phyloP scores from a whole-genome alignment of 53 echinoderm and acorn worm species.

The Paracentrotus lividus region DNA sequence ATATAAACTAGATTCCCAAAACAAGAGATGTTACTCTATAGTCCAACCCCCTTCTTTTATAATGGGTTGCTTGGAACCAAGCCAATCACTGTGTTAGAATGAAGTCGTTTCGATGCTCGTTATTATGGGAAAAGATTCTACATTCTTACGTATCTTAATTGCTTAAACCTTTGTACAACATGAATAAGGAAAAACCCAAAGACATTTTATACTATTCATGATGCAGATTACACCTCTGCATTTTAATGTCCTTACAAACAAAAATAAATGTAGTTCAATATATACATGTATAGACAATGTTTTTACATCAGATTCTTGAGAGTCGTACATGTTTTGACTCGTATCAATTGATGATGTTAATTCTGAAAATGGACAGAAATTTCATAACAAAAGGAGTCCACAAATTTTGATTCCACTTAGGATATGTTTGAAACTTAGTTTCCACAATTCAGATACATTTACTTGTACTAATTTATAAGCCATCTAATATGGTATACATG shows the following conservation, averaged over 20 bases:
- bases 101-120: no score
- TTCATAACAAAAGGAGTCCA: not conserved
- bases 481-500: not conserved
- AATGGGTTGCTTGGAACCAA: no score
- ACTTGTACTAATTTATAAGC: no score
- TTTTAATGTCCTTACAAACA: not conserved
- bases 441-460: not conserved
- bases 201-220: not conserved
- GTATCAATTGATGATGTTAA: no score
- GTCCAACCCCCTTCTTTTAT: no score
- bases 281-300: not conserved
- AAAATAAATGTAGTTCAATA: not conserved
- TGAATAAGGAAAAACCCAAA: not conserved
- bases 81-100: no score
- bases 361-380: no score
- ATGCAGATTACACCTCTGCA: not conserved
- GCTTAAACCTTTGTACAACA: not conserved
- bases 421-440: not conserved
- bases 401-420: not conserved
- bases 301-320: no score
- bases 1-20: no score
- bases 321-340: no score
- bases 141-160: not conserved
- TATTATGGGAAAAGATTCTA: no score
- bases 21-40: no score